Percentiles rank a stretch among this genome's conserved stretches.
Conservation (phyloP, 2,888 invertebrate genomes). For the Magallana nippona region DNA sequence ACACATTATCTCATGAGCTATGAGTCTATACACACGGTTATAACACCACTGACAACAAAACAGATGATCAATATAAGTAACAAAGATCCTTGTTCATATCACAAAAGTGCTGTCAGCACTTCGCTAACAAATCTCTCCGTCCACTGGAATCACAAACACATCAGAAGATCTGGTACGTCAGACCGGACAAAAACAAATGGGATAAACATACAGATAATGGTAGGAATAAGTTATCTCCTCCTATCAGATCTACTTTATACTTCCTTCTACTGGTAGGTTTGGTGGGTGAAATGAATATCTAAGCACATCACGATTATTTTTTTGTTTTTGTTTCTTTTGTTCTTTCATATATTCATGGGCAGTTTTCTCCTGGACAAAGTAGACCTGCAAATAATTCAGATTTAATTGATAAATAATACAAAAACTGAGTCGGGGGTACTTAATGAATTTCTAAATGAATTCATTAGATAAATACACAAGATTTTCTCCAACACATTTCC, state of each 20-base stretch:
- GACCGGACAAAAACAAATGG: neutral
- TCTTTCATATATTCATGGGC: conserved; percentile 36
- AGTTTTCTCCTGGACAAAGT: conserved; percentile 34
- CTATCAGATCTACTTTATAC: conserved; percentile 13
- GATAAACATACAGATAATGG: neutral
- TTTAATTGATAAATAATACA: neutral
- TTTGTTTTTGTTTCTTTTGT: neutral
- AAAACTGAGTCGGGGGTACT: too few relatives aligned
- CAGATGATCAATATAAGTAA: conserved; percentile 9
- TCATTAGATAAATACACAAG: too few relatives aligned
- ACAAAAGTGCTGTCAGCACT: conserved; percentile 23
- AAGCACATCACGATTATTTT: neutral
- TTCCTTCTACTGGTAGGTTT: neutral
- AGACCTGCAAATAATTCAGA: conserved; percentile 26
- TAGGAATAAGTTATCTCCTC: conserved; percentile 13
- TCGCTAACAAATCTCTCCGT: neutral
- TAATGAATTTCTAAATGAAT: too few relatives aligned
- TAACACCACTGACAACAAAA: conserved; percentile 19
- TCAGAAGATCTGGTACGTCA: neutral
- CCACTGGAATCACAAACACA: conserved; percentile 7
- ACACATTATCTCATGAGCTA: neutral
- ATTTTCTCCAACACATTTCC: too few relatives aligned
- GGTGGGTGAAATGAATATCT: neutral
- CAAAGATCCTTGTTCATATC: conserved; percentile 29
- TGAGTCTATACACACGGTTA: neutral